Evolutionary conservation across 2,888 invertebrate genomes (phyloP), one percentile per base, ranked within the genome.

Genomic region (Tribolium freemani): DNA sequence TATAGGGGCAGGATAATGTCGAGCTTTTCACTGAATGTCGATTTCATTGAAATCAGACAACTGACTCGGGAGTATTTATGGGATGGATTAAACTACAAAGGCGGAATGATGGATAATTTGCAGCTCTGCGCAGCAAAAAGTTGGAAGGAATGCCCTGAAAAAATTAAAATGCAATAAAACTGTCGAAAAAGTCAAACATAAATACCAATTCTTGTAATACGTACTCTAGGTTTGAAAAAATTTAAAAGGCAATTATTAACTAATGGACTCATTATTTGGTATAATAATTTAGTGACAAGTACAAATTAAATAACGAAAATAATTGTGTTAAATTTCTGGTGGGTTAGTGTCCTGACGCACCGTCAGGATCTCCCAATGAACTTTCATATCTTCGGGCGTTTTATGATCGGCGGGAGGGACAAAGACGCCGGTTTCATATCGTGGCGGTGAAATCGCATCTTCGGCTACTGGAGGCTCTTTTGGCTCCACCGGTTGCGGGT

Each of bases 381-480:
- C 11, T 13, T 5, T 16, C 6, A 0, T 26, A 10, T 10, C 38
- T 38, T 9, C 6, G 45, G 20, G 44, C 44, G 21, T 46, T 60
- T 60, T 60, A 48, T 60, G 60, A 60, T 21, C 45, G 10, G 21
- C 21, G 58, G 21, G 46, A 21, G 10, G 20, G 60, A 48, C 60
- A 60, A 60, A 60, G 60, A 26, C 48, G 26, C 60, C 60, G 60
- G 46, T 60, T 45, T 48, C 58, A 46, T 45, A 45, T 45, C 58
- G 44, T 58, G n/a, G 3, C 10, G 38, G 16, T 13, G 58, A 46
- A 58, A 58, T 58, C 60, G 60, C 16, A 60, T 44, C 60, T 48
- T 46, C 46, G 46, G 48, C 60, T 60, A 60, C 60, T 46, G 58
- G 11, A 13, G 58, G 20, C 30, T 20, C 20, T 54, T 20, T 26